Evolutionary conservation across 2,888 invertebrate species (phyloP), one percentile per base, ranked within the genome.

Genomic region (Arge pagana): DNA sequence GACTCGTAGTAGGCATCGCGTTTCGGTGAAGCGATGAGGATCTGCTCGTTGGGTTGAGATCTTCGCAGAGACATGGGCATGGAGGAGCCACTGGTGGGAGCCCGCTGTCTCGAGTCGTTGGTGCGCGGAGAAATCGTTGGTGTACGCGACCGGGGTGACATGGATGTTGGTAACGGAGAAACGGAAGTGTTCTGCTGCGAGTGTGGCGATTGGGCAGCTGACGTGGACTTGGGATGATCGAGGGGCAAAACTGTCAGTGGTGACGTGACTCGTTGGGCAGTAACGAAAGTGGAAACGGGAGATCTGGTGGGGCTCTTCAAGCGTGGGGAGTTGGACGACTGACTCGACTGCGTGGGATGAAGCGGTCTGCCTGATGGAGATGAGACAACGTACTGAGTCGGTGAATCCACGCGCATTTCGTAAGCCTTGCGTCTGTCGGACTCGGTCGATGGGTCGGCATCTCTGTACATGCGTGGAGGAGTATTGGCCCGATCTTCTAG

Each of bases 21-120:
- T 48, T 74, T 74, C 1, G 74, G 74, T 0, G 74, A 74, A 13
- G 74, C 74, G 23, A 74, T 74, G 11, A 74, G 48, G 50, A 74
- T 74, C 52, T 74, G 74, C 49, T 74, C 74, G 18, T 63, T 67
- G 0, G 74, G 74, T 16, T 71, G 72, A 0, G 73, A 64, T 23
- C 63, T 61, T 4, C 65, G 56, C 4, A 61, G 50, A 18, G 54
- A 53, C 13, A 42, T 42, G 4, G 50, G 42, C n/a, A 51, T 36
- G 15, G 33, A 51, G 13, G 50, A 35, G 3, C 50, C 50, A 26
- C 41, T 42, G 13, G 35, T 23, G 3, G 45, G 45, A 15, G 33
- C 28, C 23, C 33, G 24, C 16, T 45, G 45, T 5, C 45, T 31
- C 6, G 21, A 16, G 1, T 45, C 45, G 8, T 40, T 55, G 37